These are phyloP conservation scores for Mellilla xanthometata DNA, from an alignment of 2,888 invertebrate species.

Conservation along the genomic window DNA sequence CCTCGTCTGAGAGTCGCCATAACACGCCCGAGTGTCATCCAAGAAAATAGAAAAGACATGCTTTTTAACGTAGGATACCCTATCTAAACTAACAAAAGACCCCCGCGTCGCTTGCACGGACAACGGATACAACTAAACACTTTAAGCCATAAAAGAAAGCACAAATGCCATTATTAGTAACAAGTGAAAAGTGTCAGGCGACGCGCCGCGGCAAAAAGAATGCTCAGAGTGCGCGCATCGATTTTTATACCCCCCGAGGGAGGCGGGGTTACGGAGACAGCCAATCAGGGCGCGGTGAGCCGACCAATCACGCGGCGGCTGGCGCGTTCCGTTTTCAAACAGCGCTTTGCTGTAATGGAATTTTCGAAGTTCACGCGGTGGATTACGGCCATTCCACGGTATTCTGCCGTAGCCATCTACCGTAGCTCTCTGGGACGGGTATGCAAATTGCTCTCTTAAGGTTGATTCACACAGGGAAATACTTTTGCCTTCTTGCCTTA, in stretches of 20 bases:
- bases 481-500: no score
- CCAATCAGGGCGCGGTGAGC: conserved; percentile 75
- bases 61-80: conserved; percentile 64
- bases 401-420: conserved; percentile 33
- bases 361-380: conserved; percentile 64
- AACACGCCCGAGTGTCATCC: conserved; percentile 41
- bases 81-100: conserved; percentile 66
- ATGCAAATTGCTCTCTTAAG: conserved; percentile 57
- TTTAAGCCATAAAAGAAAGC: conserved; percentile 72
- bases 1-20: conserved; percentile 18
- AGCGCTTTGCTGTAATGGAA: conserved; percentile 68
- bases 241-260: conserved; percentile 76
- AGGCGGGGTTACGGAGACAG: conserved; percentile 70
- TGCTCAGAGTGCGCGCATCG: conserved; percentile 61
- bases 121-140: conserved; percentile 77
- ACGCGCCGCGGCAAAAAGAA: conserved; percentile 71
- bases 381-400: conserved; percentile 58
- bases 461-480: no score
- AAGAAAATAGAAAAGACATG: conserved; percentile 63
- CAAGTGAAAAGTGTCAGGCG: conserved; percentile 70
- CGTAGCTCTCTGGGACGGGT: conserved; percentile 1
- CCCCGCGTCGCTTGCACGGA: conserved; percentile 67
- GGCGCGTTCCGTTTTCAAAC: conserved; percentile 66
- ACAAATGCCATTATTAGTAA: conserved; percentile 76
- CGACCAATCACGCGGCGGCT: conserved; percentile 70